A percentile compares a stretch with the other conserved stretches of the same genome.
Evolutionary conservation across 2,888 invertebrate genomes (phyloP).

Genomic region (Exephanes ischioxanthus): DNA sequence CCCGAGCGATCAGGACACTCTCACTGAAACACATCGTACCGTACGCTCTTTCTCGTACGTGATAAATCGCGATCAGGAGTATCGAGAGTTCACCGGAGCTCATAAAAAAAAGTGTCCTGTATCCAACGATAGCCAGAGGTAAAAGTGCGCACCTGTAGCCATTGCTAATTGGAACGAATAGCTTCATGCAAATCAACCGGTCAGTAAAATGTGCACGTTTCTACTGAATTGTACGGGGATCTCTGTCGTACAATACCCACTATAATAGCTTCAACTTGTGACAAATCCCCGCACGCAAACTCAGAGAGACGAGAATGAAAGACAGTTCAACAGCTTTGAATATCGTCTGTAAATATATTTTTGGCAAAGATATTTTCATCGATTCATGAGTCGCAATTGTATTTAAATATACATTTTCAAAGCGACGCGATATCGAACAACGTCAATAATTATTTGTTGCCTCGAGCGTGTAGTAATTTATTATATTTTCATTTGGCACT

Average conservation of each 20-base stretch:
- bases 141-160: constrained; percentile 62
- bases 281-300: neutral
- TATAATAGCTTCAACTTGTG: neutral
- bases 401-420: neutral
- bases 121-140: constrained; percentile 7
- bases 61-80: constrained; percentile 60
- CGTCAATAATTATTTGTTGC: neutral
- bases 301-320: constrained; percentile 6
- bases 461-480: neutral
- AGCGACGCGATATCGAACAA: neutral
- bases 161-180: constrained; percentile 73
- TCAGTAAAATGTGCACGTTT: constrained; percentile 68
- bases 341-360: constrained; percentile 7
- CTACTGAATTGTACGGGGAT: constrained; percentile 40
- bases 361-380: constrained; percentile 10
- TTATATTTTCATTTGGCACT: neutral
- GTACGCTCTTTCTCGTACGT: constrained; percentile 41
- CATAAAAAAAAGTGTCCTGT: constrained; percentile 18
- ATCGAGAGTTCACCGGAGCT: constrained; percentile 39
- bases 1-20: constrained; percentile 2
- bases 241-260: constrained; percentile 37
- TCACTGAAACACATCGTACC: constrained; percentile 21
- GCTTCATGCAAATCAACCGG: constrained; percentile 68
- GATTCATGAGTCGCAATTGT: neutral
- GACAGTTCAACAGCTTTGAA: constrained; percentile 38